A percentile compares a stretch with the other conserved stretches of the same genome.
phyloP scores from a whole-genome alignment of 2,113 vertebrate species.

The Passer montanus region DNA sequence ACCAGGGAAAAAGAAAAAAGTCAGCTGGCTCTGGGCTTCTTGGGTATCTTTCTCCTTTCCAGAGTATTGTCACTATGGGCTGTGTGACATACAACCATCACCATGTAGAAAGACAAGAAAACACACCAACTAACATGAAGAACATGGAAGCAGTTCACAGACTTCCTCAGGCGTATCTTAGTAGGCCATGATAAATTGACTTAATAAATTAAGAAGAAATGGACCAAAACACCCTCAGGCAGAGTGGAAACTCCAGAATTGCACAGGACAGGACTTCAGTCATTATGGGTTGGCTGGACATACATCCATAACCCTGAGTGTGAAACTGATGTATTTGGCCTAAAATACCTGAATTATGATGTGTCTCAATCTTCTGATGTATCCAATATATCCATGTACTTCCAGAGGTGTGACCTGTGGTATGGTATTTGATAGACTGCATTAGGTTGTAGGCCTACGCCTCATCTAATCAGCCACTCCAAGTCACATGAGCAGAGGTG shows the following conservation, averaged over 20 bases:
- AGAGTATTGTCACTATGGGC: neutral
- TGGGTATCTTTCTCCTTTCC: neutral
- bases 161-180: neutral
- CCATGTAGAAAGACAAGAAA: neutral
- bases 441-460: neutral
- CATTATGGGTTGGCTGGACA: accelerated
- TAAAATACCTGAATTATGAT: neutral
- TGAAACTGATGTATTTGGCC: neutral
- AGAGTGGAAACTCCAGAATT: neutral
- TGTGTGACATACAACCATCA: neutral
- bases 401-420: neutral
- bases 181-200: neutral
- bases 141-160: neutral
- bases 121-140: neutral
- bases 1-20: neutral
- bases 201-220: neutral
- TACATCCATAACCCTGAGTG: neutral
- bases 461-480: neutral
- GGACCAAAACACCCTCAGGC: neutral
- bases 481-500: neutral
- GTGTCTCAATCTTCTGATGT: neutral
- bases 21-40: neutral
- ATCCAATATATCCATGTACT: neutral
- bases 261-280: neutral
- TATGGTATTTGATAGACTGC: neutral